These are phyloP conservation scores for Rhea pennata DNA, from an alignment of 2,113 vertebrate genomes.

Conservation along the genomic window DNA sequence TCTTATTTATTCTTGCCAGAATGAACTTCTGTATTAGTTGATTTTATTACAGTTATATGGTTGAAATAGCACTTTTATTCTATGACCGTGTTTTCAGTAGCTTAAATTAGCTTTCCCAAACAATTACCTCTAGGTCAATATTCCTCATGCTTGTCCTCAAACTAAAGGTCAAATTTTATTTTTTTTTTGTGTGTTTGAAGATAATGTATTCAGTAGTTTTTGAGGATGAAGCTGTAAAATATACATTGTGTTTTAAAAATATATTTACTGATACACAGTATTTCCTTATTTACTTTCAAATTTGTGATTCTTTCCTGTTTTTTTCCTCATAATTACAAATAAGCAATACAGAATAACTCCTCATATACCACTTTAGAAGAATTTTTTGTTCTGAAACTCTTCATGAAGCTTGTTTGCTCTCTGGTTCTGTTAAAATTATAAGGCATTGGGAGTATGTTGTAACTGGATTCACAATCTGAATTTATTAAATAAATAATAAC, in stretches of 20 bases:
- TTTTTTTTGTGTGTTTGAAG: not conserved
- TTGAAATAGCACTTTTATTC: not conserved
- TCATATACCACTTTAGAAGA: not conserved
- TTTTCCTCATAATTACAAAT: not conserved
- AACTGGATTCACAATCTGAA: not conserved
- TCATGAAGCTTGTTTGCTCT: not conserved
- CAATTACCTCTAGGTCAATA: not conserved
- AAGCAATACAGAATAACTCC: not conserved
- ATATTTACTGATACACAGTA: not conserved
- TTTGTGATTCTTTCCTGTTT: not conserved
- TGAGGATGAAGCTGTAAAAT: not conserved
- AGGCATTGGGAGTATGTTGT: not conserved
- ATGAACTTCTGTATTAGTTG: not conserved
- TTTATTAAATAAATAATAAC: not conserved
- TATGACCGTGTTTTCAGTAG: not conserved
- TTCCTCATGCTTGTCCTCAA: not conserved
- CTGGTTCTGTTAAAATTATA: not conserved
- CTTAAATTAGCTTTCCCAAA: constrained; percentile 18
- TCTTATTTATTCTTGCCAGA: constrained; percentile 38
- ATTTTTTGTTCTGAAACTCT: not conserved
- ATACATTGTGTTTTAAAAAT: not conserved
- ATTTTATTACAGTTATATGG: not conserved
- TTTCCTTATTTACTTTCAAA: not conserved
- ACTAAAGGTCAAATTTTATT: not conserved
- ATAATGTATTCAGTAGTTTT: not conserved